Percentiles rank a stretch among this genome's conserved stretches.
phyloP scores from a whole-genome alignment of 2,113 vertebrate genomes.

The Campylomormyrus tamandua region DNA sequence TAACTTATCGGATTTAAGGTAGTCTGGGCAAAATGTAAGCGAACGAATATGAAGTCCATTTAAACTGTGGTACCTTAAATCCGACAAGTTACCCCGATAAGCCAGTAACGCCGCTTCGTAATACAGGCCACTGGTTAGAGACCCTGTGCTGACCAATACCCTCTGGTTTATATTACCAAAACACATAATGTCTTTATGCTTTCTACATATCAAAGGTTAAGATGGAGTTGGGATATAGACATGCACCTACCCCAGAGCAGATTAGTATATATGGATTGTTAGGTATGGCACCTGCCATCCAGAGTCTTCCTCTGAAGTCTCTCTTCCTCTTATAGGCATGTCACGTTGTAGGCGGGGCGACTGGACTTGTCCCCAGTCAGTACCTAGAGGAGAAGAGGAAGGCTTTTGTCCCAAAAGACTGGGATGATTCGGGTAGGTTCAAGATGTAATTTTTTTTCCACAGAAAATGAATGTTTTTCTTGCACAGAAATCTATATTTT shows the following conservation, averaged over 20 bases:
- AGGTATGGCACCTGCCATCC: background rate
- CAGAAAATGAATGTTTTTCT: background rate
- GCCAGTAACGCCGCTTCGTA: too few relatives aligned
- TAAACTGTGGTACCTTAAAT: too few relatives aligned
- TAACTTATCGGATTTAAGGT: too few relatives aligned
- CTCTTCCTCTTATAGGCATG: slow-evolving; percentile 66
- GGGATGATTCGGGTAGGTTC: slow-evolving; percentile 82
- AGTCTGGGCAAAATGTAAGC: too few relatives aligned
- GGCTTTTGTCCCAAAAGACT: slow-evolving; percentile 92
- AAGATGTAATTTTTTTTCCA: background rate
- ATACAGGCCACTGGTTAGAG: too few relatives aligned
- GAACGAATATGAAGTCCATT: too few relatives aligned
- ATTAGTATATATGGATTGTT: background rate
- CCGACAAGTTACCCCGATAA: too few relatives aligned
- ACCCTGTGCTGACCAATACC: background rate
- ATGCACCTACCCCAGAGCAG: background rate
- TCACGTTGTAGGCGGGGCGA: slow-evolving; percentile 82
- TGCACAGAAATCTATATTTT: background rate
- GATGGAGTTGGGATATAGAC: background rate
- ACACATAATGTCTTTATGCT: background rate
- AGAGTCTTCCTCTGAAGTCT: background rate
- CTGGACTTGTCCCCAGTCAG: slow-evolving; percentile 94
- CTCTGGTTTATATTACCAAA: background rate
- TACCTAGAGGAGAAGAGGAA: slow-evolving; percentile 98
- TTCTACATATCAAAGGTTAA: background rate